Evolutionary conservation across 2,113 vertebrate genomes (phyloP), one percentile per base, ranked within the genome.

Genomic region (Myotis lucifugus): DNA sequence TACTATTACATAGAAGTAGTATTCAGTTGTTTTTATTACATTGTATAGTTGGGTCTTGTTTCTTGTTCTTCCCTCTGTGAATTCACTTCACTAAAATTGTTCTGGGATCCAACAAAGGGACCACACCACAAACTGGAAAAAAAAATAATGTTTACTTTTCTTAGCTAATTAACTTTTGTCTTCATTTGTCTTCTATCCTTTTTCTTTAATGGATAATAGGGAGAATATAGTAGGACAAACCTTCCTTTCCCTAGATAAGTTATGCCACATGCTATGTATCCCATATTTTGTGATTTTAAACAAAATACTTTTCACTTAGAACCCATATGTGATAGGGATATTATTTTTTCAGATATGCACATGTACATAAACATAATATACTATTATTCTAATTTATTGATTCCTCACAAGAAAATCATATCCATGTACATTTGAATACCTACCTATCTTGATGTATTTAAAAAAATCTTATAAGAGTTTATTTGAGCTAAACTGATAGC

Each of bases 61-160:
- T 88, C n/a, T 86, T 40, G 82, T 91, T 21, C 27, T 90, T 95
- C 85, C 66, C 34, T 67, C 66, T 85, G 79, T 76, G 86, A 96
- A 95, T 94, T 93, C 32, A 92, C 82, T 95, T 84, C 83, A 67
- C n/a, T 87, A 64, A 88, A 93, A 90, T 86, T 93, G 64, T 77
- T 87, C 72, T 27, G 0, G 82, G 76, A 94, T 83, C 37, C 61
- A 89, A 15, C 79, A 82, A 97, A 87, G n/a, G 54, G 25, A 34
- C 19, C 15, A 14, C 54, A 17, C 56, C 12, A 67, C 70, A 86
- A 90, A 83, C 54, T 90, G 74, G 37, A 46, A 46, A 64, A 64
- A 88, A 76, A 64, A 93, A 67, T 5, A 50, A 54, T 81, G 50
- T 90, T 96, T 94, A 85, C 29, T 93, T 89, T 95, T 77, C 50